Base-by-base conservation (phyloP, 2,113 vertebrate species). In the Suricata suricatta region DNA sequence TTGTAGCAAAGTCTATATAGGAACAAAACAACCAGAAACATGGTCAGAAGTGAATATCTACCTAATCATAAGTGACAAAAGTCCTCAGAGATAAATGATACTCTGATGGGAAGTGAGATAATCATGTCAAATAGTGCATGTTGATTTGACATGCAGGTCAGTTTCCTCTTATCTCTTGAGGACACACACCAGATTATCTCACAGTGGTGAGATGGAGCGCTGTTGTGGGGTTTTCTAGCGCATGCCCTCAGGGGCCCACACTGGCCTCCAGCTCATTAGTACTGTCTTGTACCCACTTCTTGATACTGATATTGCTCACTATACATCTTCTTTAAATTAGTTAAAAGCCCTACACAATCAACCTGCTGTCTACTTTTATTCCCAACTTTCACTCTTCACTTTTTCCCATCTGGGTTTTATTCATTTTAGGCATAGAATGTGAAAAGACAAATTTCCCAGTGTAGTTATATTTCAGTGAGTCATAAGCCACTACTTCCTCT, bases 31-130 rank as follows among this genome's bases (percentile, higher is more conserved):
- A 71, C 11, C 92, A 96, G 50, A 68, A 12, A 57, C 57, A 38
- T n/a, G 14, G 2, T 82, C 44, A 83, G 33, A 87, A 69, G 41
- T 77, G 23, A 83, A 77, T 83, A 88, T 38, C 44, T 41, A 23
- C 11, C 21, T n/a, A 87, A 83, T 71, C 41, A 38, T 52, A 88
- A 64, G 16, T 52, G 50, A 52, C n/a, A n/a, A 77, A 88, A 83
- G 77, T 77, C 38, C 68, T 77, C 50, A 63, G 68, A 88, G 60
- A 71, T 95, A 83, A 83, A 60, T 33, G 50, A 69, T 63, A 44
- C 54, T 38, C 41, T 54, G 50, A 79, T 66, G 38, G 33, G 23
- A 83, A 92, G 12, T 77, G 76, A 88, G 79, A 79, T 64, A 77
- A 47, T 44, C 27, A 35, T 71, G n/a, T 84, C 69, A 50, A 77